phyloP scores from a whole-genome alignment of 2,797 vertebrate species.

The Lagocephalus sceleratus region DNA sequence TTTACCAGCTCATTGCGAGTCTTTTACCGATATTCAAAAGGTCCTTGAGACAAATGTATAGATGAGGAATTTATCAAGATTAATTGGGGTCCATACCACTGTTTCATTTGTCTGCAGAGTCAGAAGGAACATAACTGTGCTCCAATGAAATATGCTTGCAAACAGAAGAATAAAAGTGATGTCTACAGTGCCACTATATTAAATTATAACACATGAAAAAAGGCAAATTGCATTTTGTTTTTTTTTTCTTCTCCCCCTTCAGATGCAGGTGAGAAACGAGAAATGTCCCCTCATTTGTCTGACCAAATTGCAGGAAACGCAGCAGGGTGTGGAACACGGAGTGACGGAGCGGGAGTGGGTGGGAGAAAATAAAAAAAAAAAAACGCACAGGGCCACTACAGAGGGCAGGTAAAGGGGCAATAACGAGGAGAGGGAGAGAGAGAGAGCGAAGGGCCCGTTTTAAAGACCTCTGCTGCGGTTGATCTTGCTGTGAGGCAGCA shows the following conservation, averaged over 20 bases:
- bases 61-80: slow-evolving; percentile 17
- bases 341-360: slow-evolving; percentile 5
- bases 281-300: slow-evolving; percentile 21
- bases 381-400: slow-evolving; percentile 10
- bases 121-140: no score
- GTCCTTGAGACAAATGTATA: no score
- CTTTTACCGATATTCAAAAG: slow-evolving; percentile 23
- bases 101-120: neutral
- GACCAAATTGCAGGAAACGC: slow-evolving; percentile 22
- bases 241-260: neutral
- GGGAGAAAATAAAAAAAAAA: no score
- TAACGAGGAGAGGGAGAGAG: slow-evolving; percentile 4
- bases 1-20: slow-evolving; percentile 24
- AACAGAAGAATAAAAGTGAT: no score
- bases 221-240: slow-evolving; percentile 18
- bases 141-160: no score
- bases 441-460: slow-evolving; percentile 22
- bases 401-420: neutral
- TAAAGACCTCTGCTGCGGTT: slow-evolving; percentile 22
- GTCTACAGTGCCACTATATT: no score
- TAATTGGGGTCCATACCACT: neutral
- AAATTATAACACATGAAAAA: neutral
- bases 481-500: slow-evolving; percentile 38
- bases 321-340: slow-evolving; percentile 15
- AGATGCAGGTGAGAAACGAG: slow-evolving; percentile 7